Conservation (phyloP, 2,888 invertebrate species). For the Cerastis rubricosa region DNA sequence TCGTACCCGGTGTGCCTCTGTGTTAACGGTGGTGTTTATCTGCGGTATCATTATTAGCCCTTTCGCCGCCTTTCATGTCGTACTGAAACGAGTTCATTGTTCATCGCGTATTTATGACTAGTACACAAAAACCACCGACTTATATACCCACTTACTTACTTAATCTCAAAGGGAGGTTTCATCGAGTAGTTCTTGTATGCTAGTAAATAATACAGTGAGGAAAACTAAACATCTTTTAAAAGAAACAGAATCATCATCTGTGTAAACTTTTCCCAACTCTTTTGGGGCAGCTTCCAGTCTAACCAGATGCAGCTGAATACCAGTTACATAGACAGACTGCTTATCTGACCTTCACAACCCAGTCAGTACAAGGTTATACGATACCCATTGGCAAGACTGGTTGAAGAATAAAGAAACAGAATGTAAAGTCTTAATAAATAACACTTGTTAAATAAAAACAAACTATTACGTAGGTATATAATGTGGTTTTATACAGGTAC, state of each 20-base stretch:
- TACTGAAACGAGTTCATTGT: conserved; percentile 69
- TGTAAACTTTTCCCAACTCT: too few relatives aligned
- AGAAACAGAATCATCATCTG: neutral
- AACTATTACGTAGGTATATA: too few relatives aligned
- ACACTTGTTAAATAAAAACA: too few relatives aligned
- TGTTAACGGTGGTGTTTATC: conserved; percentile 64
- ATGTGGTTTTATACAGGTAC: neutral
- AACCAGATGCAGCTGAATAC: too few relatives aligned
- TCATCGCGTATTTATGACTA: conserved; percentile 42
- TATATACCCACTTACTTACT: neutral
- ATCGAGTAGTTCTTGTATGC: neutral
- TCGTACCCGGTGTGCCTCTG: conserved; percentile 18
- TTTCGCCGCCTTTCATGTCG: conserved; percentile 65
- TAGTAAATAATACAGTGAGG: neutral
- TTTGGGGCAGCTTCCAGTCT: too few relatives aligned
- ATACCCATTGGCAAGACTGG: too few relatives aligned
- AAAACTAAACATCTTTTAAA: neutral
- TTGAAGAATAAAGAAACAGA: neutral
- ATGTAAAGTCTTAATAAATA: too few relatives aligned
- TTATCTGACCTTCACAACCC: too few relatives aligned
- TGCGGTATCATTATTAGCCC: conserved; percentile 71
- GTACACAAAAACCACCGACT: conserved; percentile 27
- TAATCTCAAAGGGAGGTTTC: neutral
- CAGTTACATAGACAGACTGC: too few relatives aligned
- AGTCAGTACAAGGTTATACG: too few relatives aligned